Percentiles rank a stretch among this genome's conserved stretches.
These are phyloP conservation scores for Oscheius myriophilus DNA, from an alignment of 2,888 invertebrate species.

Conservation along the genomic window DNA sequence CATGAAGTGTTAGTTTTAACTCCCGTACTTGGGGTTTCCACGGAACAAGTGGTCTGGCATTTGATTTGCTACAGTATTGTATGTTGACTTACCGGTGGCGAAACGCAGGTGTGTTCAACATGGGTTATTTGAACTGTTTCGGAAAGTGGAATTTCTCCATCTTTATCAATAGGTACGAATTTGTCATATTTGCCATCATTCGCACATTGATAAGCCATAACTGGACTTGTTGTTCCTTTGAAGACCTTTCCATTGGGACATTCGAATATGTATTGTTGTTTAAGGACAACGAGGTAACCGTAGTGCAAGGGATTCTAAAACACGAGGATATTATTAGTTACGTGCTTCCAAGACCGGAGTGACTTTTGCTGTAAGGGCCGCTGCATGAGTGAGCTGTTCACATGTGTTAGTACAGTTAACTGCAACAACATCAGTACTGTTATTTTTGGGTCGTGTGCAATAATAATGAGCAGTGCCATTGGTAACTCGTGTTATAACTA, in stretches of 20 bases:
- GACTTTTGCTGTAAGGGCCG: not conserved
- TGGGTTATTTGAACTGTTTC: not conserved
- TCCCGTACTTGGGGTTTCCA: no score
- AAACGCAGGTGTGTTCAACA: not conserved
- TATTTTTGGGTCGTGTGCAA: slow-evolving; percentile 2
- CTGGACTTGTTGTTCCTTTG: slow-evolving; percentile 4
- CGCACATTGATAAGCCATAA: slow-evolving; percentile 1
- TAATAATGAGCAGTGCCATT: not conserved
- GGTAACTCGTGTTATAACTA: no score
- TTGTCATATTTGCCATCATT: slow-evolving; percentile 1
- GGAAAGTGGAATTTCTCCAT: no score
- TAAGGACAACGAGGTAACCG: not conserved
- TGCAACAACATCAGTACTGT: not conserved
- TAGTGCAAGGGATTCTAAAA: no score
- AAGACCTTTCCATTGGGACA: slow-evolving; percentile 17
- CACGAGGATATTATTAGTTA: no score
- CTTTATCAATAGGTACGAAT: not conserved
- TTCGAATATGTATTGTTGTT: not conserved
- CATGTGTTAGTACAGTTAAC: slow-evolving; percentile 1
- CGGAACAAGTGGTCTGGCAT: no score
- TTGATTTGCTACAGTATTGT: no score
- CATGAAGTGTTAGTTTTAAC: no score
- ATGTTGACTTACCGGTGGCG: not conserved
- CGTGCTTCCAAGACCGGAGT: not conserved
- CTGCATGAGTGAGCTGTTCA: not conserved